A percentile compares a stretch with the other conserved stretches of the same genome.
Evolutionary conservation across 1,140 invertebrate genomes (phyloP).

Genomic region (Choristoneura fumiferana): DNA sequence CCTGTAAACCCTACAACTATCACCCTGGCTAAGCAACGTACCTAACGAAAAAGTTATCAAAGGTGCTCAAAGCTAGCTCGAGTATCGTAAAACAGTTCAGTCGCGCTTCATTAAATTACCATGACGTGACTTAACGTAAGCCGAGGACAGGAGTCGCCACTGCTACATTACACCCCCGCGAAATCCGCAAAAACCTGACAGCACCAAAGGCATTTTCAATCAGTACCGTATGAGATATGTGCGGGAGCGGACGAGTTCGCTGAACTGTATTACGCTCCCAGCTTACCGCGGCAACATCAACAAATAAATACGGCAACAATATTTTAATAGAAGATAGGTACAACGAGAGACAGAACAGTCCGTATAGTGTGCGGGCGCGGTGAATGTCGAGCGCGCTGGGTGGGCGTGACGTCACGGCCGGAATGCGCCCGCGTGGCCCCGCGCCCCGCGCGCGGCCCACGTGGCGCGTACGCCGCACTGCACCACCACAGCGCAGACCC

Average conservation of each 20-base stretch:
- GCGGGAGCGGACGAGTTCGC: constrained; percentile 43
- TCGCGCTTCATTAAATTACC: constrained; percentile 12
- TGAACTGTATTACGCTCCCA: constrained; percentile 47
- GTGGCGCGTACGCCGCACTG: constrained; percentile 72
- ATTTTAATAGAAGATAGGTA: constrained; percentile 43
- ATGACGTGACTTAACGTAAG: constrained; percentile 9
- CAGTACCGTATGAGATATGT: constrained; percentile 28
- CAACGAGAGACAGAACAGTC: constrained; percentile 37
- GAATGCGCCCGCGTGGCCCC: constrained; percentile 62
- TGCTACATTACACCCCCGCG: constrained; percentile 15
- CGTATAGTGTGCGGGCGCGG: constrained; percentile 40
- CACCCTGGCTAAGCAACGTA: too few species aligned
- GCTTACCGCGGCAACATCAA: constrained; percentile 44
- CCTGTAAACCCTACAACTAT: too few species aligned
- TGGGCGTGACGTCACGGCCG: constrained; percentile 67
- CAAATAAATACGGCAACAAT: constrained; percentile 54
- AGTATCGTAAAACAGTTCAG: constrained; percentile 3
- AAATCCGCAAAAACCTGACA: constrained; percentile 27
- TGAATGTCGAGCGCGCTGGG: constrained; percentile 61
- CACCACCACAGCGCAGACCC: constrained; percentile 57
- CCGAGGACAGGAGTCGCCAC: too few species aligned
- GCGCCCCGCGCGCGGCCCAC: constrained; percentile 58
- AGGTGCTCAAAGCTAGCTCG: neutral
- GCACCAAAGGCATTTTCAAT: constrained; percentile 35
- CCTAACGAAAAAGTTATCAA: too few species aligned